Evolutionary conservation across 2,888 invertebrate species (phyloP).

Genomic region (Thelaira solivaga): DNA sequence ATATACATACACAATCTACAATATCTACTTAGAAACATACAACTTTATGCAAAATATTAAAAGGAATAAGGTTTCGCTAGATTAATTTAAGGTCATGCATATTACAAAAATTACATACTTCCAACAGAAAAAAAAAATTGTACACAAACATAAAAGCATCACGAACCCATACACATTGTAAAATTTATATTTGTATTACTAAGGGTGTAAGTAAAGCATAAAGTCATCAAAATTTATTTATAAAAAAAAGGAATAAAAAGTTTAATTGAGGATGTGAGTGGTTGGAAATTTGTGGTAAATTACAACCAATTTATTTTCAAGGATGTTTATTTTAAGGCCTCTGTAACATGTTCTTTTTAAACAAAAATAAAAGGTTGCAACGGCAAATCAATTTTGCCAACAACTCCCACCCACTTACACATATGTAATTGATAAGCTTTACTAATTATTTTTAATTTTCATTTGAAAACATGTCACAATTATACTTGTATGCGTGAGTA

Average conservation of each 20-base stretch:
- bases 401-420: background rate
- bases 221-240: constrained; percentile 55
- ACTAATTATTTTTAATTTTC: constrained; percentile 54
- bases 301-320: constrained; percentile 32
- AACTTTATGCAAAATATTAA: constrained; percentile 12
- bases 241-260: constrained; percentile 27
- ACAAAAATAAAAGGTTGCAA: background rate
- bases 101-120: constrained; percentile 64
- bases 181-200: constrained; percentile 25
- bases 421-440: constrained; percentile 21
- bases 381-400: constrained; percentile 13
- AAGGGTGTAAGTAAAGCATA: constrained; percentile 54
- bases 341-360: constrained; percentile 6
- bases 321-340: constrained; percentile 35
- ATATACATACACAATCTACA: background rate
- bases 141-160: background rate
- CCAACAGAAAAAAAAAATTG: background rate
- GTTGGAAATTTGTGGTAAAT: constrained; percentile 52
- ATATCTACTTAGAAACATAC: constrained; percentile 8
- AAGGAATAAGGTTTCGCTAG: constrained; percentile 71
- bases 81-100: constrained; percentile 75
- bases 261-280: constrained; percentile 52
- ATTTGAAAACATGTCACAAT: constrained; percentile 51
- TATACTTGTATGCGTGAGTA: no score
- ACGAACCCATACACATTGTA: background rate